Base-by-base conservation (phyloP, 2,113 vertebrate species). In the Casuarius casuarius region DNA sequence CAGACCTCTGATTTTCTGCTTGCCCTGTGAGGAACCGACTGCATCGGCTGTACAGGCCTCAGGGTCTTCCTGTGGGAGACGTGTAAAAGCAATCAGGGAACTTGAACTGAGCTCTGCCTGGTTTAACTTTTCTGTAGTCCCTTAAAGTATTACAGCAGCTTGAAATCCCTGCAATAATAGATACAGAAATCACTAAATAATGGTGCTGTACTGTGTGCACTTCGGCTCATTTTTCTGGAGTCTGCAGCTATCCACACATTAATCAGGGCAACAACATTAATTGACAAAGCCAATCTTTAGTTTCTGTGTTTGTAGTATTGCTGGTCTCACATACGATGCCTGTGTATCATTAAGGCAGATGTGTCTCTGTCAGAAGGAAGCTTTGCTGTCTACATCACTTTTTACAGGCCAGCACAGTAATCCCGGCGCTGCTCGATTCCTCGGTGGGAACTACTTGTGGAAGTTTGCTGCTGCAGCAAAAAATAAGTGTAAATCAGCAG, bases 391-490 rank as follows among this genome's bases (percentile, higher is more conserved):
- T 78, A 61, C 80, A 71, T 67, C 28, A 19, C 19, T 81, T 84
- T 94, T 92, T 74, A 66, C 46, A 77, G 35, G 29, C 49, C 46
- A 77, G 8, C 15, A 21, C 18, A 88, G 31, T 71, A 89, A 72
- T 15, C 22, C 58, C 10, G 40, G 44, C 35, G 9, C 40, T 66
- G 15, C 35, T 82, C 71, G 6, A 35, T 62, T 78, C 35, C 26
- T 84, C 70, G 62, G 35, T 7, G 42, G 49, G 35, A 87, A 66
- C 58, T 82, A 79, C 70, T 54, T 91, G 44, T 65, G 0, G 17
- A 90, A 93, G 75, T 94, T 91, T 94, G 79, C 44, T 71, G 67
- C 63, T 90, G 67, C 46, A 44, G 48, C 91, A 91, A 95, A 58
- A 96, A 92, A 71, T 61, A 80, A 74, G 29, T 0, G 0, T 84